Conservation (phyloP, 2,888 invertebrate genomes). For the Lamellibrachia columna region DNA sequence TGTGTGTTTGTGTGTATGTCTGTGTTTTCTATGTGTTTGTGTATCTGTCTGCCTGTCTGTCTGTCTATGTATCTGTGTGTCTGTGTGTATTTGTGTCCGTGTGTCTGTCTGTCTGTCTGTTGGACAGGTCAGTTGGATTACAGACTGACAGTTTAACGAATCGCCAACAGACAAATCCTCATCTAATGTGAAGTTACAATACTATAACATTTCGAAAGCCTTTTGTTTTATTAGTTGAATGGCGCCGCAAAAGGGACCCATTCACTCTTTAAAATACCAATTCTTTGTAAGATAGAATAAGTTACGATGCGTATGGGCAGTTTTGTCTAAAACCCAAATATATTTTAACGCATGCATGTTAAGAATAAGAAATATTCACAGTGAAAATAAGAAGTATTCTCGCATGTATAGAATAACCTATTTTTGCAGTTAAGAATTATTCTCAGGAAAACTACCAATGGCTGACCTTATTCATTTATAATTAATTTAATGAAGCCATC, state of each 20-base stretch:
- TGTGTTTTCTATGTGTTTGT: neutral
- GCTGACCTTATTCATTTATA: neutral
- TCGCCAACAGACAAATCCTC: too few species aligned
- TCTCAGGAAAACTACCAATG: neutral
- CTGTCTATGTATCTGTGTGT: neutral
- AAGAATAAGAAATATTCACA: neutral
- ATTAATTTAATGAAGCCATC: too few species aligned
- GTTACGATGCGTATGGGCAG: neutral
- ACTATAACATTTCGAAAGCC: neutral
- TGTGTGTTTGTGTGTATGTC: neutral
- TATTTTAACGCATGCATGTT: neutral
- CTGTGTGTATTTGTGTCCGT: neutral
- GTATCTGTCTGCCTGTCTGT: neutral
- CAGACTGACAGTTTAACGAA: too few species aligned
- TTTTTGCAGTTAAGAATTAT: neutral
- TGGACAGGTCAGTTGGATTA: too few species aligned
- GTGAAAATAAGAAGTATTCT: neutral
- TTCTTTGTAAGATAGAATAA: neutral
- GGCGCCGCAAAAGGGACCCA: neutral
- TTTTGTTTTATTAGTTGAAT: neutral
- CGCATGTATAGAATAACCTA: neutral
- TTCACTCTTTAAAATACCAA: neutral
- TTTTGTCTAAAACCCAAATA: neutral
- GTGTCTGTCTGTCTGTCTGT: neutral
- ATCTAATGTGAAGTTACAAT: too few species aligned